A percentile compares a stretch with the other conserved stretches of the same genome.
Conservation (phyloP, 2,113 vertebrate genomes). For the Chlorocebus sabaeus region DNA sequence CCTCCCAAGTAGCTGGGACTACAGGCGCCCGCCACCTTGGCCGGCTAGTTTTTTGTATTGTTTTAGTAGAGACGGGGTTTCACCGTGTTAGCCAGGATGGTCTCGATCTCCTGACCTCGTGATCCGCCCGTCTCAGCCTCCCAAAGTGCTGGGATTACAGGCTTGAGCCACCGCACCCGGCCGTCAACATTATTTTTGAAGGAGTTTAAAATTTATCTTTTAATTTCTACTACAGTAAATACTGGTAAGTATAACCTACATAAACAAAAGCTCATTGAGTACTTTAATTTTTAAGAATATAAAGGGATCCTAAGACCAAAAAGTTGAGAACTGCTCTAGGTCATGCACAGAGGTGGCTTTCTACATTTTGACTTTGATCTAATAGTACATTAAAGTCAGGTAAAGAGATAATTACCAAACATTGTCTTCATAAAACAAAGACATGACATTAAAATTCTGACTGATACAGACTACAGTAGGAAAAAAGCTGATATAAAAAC, state of each 20-base stretch:
- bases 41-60: too few relatives aligned
- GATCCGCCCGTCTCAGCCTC: too few relatives aligned
- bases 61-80: too few relatives aligned
- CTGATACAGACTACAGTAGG: not conserved
- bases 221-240: slow-evolving; percentile 29
- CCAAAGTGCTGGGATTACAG: too few relatives aligned
- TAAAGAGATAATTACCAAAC: not conserved
- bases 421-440: slow-evolving; percentile 20
- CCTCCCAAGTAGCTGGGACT: too few relatives aligned
- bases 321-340: not conserved
- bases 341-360: slow-evolving; percentile 24
- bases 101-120: too few relatives aligned
- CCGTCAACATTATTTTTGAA: not conserved
- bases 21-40: too few relatives aligned
- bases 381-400: not conserved
- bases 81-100: too few relatives aligned
- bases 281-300: slow-evolving; percentile 8
- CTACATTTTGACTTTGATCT: not conserved
- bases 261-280: not conserved
- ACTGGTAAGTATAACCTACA: slow-evolving; percentile 21
- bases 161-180: too few relatives aligned
- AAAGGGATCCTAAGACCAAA: not conserved
- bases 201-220: not conserved
- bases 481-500: not conserved
- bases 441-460: not conserved